Base-by-base conservation (phyloP, 1,140 invertebrate genomes). In the Formica exsecta region DNA sequence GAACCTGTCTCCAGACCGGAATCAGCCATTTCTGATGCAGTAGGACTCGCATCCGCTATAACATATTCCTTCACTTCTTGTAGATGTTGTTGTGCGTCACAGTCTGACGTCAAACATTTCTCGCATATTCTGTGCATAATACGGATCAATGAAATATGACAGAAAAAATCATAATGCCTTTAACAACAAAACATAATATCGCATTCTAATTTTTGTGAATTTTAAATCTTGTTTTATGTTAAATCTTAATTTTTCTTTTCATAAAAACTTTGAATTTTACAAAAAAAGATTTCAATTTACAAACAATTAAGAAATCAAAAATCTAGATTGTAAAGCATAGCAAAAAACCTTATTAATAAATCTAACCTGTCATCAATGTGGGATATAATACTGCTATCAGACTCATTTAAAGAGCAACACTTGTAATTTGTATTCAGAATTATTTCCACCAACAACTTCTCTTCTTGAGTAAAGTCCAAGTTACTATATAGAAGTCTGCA, bases 1-100 rank as follows among this genome's bases (percentile, higher is more conserved):
- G 96, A 95, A 90, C 96, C 95, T 84, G 96, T 96, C 86, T 96
- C 96, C 84, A 96, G 89, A 91, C 96, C 96, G 38, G 96, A 96
- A 94, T 96, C 96, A 93, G 96, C 96, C 93, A 96, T 95, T 90
- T 94, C 95, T 70, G 93, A 93, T 38, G 91, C 87, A 86, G 86
- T 86, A 61, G 93, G 76, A 48, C 84, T 90, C 62, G 59, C 54
- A 83, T 83, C 71, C 61, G 38, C 48, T 48, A 48, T 9, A 59
- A 36, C 80, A 89, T 89, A 87, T 32, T 81, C 36, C 61, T 75
- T 88, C 32, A 62, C 74, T 59, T 87, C 59, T 36, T 51, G 51
- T 1, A 38, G n/a, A 44, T 77, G 54, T 36, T 77, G 54, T 36
- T 65, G 36, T 5, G 8, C 13, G n/a, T 76, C 22, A 59, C 32